Conservation (phyloP, 1,140 invertebrate species). For the Teleopsis dalmanni region DNA sequence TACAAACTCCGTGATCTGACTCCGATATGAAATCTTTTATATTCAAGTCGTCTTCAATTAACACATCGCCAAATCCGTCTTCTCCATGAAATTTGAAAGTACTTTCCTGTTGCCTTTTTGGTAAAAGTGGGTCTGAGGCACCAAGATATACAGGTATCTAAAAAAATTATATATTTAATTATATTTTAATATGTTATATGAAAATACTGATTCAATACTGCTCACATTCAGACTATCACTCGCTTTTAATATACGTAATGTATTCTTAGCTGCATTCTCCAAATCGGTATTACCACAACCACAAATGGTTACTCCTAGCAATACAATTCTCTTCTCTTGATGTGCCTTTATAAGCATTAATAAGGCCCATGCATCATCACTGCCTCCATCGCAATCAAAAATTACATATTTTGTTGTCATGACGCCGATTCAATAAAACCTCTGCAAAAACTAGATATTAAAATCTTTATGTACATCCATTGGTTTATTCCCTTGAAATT, state of each 20-base stretch:
- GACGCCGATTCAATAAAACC: no score
- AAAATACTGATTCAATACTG: no score
- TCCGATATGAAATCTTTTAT: conserved; percentile 4
- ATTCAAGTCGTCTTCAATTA: conserved; percentile 1
- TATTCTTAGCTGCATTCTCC: conserved; percentile 54
- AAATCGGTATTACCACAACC: conserved; percentile 56
- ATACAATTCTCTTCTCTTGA: conserved; percentile 40
- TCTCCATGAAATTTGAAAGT: conserved; percentile 37
- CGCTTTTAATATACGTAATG: conserved; percentile 51
- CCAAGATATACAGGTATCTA: conserved; percentile 59
- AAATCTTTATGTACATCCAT: no score
- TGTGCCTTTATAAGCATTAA: conserved; percentile 52
- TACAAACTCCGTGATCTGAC: conserved; percentile 29
- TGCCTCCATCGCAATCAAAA: conserved; percentile 57
- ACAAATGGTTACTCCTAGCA: conserved; percentile 55
- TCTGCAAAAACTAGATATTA: no score
- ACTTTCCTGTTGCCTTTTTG: background rate
- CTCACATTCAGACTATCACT: no score
- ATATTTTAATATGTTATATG: background rate
- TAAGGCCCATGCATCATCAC: conserved; percentile 59
- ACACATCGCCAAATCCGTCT: conserved; percentile 57
- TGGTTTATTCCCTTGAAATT: no score
- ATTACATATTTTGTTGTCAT: no score
- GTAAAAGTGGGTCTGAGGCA: conserved; percentile 44
- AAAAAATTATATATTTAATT: background rate